phyloP scores from a whole-genome alignment of 2,797 vertebrate genomes.

The Schizothorax lantsangensis region DNA sequence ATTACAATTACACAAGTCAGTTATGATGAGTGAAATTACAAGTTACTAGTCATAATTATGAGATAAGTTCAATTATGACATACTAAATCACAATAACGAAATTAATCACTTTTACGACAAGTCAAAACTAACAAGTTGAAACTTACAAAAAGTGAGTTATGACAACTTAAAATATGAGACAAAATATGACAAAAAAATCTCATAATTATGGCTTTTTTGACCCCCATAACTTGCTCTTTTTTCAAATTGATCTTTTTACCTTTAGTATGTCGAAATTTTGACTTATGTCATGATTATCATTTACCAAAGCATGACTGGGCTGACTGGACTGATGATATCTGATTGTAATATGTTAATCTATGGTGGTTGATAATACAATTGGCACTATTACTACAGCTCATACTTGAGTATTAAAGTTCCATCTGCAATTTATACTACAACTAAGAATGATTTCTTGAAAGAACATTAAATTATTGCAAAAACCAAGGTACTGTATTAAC shows the following conservation, averaged over 20 bases:
- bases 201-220: not conserved
- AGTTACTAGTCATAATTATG: not conserved
- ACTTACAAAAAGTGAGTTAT: not conserved
- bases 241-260: not conserved
- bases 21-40: not conserved
- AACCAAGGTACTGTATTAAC: not conserved
- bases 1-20: conserved; percentile 1
- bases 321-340: not conserved
- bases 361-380: not conserved
- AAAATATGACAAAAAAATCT: not conserved
- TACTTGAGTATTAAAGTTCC: not conserved
- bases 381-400: not conserved
- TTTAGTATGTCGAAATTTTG: not conserved
- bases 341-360: not conserved
- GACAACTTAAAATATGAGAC: not conserved
- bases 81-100: not conserved
- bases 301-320: not conserved
- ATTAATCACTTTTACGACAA: not conserved
- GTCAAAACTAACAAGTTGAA: not conserved
- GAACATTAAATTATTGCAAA: not conserved
- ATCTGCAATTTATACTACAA: not conserved
- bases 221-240: not conserved
- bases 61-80: not conserved
- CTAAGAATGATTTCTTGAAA: not conserved
- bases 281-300: not conserved